Evolutionary conservation across 2,888 invertebrate genomes (phyloP).

Genomic region (Allacma fusca): DNA sequence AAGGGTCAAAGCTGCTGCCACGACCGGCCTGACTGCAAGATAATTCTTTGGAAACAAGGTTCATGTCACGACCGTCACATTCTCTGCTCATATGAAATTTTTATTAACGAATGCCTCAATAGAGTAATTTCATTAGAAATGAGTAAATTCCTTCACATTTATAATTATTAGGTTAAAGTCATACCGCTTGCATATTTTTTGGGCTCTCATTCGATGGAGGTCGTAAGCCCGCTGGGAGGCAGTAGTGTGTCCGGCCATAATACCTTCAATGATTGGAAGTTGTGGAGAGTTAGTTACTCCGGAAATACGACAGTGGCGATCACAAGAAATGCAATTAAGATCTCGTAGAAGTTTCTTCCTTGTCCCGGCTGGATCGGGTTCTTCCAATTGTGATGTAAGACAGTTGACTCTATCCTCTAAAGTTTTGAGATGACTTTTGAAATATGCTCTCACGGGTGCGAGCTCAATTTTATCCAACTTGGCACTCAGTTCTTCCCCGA

Average conservation of each 20-base stretch:
- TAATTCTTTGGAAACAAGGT: slow-evolving; percentile 35
- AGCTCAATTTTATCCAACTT: slow-evolving; percentile 59
- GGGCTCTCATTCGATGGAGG: slow-evolving; percentile 52
- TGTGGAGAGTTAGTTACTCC: slow-evolving; percentile 53
- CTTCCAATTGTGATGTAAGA: slow-evolving; percentile 51
- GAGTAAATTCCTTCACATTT: no score
- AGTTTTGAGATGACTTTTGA: slow-evolving; percentile 55
- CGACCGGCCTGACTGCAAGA: slow-evolving; percentile 21
- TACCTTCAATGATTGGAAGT: slow-evolving; percentile 52
- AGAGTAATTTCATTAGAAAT: no score
- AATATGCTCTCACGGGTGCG: slow-evolving; percentile 58
- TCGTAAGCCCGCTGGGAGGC: slow-evolving; percentile 56
- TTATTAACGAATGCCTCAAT: no score
- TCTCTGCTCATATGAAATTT: neutral
- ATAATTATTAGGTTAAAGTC: no score
- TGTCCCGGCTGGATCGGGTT: slow-evolving; percentile 61
- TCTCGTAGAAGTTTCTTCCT: slow-evolving; percentile 58
- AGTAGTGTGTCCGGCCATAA: slow-evolving; percentile 51
- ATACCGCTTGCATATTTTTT: neutral
- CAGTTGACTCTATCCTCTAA: slow-evolving; percentile 53
- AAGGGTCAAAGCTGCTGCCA: neutral
- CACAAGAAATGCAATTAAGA: slow-evolving; percentile 59
- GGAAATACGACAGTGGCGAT: slow-evolving; percentile 55
- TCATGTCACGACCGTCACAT: slow-evolving; percentile 43
- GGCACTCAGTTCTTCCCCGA: slow-evolving; percentile 53